These are phyloP conservation scores for Macaca fascicularis DNA, from an alignment of 2,113 vertebrate genomes.

Conservation along the genomic window DNA sequence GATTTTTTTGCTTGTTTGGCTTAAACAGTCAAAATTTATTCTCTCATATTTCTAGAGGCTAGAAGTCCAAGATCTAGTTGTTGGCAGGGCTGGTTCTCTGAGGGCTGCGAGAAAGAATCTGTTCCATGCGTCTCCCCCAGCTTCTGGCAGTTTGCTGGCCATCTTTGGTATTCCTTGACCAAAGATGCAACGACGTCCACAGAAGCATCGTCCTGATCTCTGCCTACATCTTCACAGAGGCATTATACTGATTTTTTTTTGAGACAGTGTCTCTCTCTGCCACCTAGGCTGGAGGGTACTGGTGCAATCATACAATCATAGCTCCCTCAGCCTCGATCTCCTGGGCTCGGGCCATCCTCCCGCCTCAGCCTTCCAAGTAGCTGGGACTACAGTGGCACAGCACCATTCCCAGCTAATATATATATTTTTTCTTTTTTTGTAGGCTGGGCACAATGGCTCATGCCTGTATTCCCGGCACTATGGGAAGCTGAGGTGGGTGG, in stretches of 20 bases:
- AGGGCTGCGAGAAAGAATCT: neutral
- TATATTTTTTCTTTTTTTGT: too few species aligned
- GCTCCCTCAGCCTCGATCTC: too few species aligned
- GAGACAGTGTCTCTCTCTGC: too few species aligned
- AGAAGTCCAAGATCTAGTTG: neutral
- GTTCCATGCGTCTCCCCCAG: neutral
- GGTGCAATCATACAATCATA: too few species aligned
- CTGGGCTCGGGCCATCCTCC: too few species aligned
- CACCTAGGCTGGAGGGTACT: too few species aligned
- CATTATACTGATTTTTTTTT: neutral
- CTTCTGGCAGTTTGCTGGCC: neutral
- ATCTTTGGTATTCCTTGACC: neutral
- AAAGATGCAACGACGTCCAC: neutral
- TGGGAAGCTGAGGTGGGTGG: too few species aligned
- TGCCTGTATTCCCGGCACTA: too few species aligned
- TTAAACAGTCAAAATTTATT: neutral
- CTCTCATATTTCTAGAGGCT: neutral
- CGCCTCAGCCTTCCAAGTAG: too few species aligned
- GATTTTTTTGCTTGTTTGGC: neutral
- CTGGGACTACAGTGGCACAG: too few species aligned
- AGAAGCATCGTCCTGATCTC: neutral
- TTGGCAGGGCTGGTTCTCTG: rapidly evolving
- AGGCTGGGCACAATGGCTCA: too few species aligned
- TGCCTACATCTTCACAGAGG: neutral
- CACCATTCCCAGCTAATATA: too few species aligned